Evolutionary conservation across 2,888 invertebrate genomes (phyloP).

Genomic region (Hydrotaea cyrtoneurina): DNA sequence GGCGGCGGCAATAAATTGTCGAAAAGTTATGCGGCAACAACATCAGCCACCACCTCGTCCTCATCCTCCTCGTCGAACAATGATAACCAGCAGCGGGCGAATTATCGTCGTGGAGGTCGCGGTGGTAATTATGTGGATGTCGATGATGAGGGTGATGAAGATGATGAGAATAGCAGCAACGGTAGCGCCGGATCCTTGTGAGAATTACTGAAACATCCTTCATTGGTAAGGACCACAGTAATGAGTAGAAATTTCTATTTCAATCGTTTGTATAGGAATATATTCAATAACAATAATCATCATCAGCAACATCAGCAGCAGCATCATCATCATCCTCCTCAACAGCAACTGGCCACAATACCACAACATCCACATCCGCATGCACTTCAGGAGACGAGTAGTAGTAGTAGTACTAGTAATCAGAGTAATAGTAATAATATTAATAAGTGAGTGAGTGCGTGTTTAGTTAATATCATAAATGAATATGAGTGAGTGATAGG

Average conservation of each 20-base stretch:
- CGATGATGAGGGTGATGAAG: conserved; percentile 40
- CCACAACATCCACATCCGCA: background rate
- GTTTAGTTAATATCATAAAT: conserved; percentile 22
- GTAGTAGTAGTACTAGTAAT: background rate
- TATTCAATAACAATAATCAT: conserved; percentile 71
- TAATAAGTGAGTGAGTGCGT: conserved; percentile 30
- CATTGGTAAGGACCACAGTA: conserved; percentile 70
- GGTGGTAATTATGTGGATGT: conserved; percentile 28
- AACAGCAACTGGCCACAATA: background rate
- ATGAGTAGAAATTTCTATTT: conserved; percentile 73
- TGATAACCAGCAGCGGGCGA: background rate
- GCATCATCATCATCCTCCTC: background rate
- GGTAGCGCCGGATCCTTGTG: conserved; percentile 73
- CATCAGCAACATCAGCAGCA: conserved; percentile 14
- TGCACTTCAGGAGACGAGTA: background rate
- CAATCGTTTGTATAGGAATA: conserved; percentile 73
- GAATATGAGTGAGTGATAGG: conserved; percentile 19
- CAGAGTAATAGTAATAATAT: conserved; percentile 23
- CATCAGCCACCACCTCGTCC: background rate
- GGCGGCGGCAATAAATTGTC: background rate
- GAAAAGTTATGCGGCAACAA: background rate
- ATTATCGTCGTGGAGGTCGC: conserved; percentile 27
- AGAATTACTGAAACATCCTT: conserved; percentile 76
- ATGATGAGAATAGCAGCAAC: conserved; percentile 49
- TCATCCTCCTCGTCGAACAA: background rate